Base-by-base conservation (phyloP, 1,140 invertebrate genomes). In the Pantala flavescens region DNA sequence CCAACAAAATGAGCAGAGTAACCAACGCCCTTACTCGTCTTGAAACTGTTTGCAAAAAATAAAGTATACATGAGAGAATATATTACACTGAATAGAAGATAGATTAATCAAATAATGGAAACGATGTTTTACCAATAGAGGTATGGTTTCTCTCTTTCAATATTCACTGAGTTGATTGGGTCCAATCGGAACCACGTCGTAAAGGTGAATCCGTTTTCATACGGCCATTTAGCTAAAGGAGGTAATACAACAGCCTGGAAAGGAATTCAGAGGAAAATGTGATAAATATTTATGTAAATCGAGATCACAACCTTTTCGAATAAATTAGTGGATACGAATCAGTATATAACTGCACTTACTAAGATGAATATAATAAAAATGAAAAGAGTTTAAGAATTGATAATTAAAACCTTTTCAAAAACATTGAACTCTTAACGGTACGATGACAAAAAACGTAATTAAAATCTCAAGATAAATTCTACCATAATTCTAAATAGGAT, bases 1-100 rank as follows among this genome's bases (percentile, higher is more conserved):
- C 98, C 98, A 77, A 99, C 95, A 85, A 99, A 99, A 87, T 99
- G 97, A 71, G 96, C 97, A 43, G 97, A 97, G 83, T 99, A 99
- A n/a, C 97, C 98, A 42, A 99, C 91, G 75, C 97, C 97, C 89
- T 99, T 99, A 81, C 93, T 94, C 43, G 97, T 99, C 84, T 98
- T 96, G 86, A 99, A 99, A 87, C 97, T 99, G 85, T 73, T 36
- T 9, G 70, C 42, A 19, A 75, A 74, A n/a, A 76, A 78, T 71
- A 72, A 63, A 63, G 49, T 19, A 19, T 3, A 19, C 49, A 14
- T 14, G 16, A 63, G 49, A 7, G 49, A 21, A 63, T 7, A 63
- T 1, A 75, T 19, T 63, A 24, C 23, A 63, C 5, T 42, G 9
- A 28, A 23, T n/a, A 73, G 74, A 23, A 73, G 49, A 63, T 24